Conservation (phyloP, 1,140 invertebrate species). For the Amphibalanus amphitrite region DNA sequence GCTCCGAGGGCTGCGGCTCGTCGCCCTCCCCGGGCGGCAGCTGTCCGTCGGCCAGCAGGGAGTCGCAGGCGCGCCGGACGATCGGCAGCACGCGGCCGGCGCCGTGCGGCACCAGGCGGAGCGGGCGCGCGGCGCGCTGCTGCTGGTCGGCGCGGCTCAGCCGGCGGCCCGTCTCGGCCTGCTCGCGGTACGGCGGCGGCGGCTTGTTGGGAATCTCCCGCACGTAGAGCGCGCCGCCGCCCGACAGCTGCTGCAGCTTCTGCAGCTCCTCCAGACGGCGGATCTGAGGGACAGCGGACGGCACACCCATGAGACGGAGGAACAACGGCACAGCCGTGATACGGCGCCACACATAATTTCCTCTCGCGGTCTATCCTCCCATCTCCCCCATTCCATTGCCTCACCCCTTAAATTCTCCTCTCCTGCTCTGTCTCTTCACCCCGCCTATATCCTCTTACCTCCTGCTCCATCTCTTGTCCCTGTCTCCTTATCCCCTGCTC, state of each 20-base stretch:
- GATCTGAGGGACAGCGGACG: slow-evolving; percentile 27
- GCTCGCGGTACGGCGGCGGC: slow-evolving; percentile 48
- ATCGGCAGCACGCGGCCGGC: not conserved
- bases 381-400: no score
- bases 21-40: no score
- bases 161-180: slow-evolving; percentile 21
- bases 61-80: not conserved
- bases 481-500: no score
- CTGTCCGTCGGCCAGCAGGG: not conserved
- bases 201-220: slow-evolving; percentile 51
- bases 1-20: not conserved
- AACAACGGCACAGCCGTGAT: no score
- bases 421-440: no score
- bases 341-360: no score
- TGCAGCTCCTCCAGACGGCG: slow-evolving; percentile 37
- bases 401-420: no score
- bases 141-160: slow-evolving; percentile 4
- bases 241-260: slow-evolving; percentile 31
- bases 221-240: slow-evolving; percentile 31
- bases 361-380: no score
- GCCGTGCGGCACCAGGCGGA: not conserved
- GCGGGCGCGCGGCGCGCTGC: no score
- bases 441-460: no score
- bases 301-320: no score
- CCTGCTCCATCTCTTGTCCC: no score